Percentiles rank a stretch among this genome's conserved stretches.
Evolutionary conservation across 1,140 invertebrate genomes (phyloP).

Genomic region (Pseudomyrmex gracilis): DNA sequence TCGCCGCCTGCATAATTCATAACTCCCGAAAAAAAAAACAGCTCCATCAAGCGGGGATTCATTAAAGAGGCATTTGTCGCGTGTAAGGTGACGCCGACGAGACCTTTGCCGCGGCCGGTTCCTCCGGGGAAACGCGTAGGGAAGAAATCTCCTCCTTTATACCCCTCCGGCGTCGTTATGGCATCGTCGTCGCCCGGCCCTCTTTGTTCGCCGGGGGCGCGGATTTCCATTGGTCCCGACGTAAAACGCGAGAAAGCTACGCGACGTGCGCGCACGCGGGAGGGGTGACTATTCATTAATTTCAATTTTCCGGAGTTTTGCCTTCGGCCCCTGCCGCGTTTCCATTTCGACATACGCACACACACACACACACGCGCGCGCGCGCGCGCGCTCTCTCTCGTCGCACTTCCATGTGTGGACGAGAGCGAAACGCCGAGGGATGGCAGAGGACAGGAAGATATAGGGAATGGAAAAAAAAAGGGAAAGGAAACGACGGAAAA

Average conservation of each 20-base stretch:
- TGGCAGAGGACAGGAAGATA: too few species aligned
- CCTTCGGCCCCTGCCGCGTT: slow-evolving; percentile 66
- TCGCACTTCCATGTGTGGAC: neutral
- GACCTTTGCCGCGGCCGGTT: slow-evolving; percentile 26
- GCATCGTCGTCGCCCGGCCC: slow-evolving; percentile 61
- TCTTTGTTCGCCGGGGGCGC: slow-evolving; percentile 72
- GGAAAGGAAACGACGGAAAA: slow-evolving; percentile 51
- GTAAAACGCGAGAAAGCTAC: slow-evolving; percentile 52
- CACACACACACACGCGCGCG: slow-evolving; percentile 43
- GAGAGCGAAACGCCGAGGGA: neutral
- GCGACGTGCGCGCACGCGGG: slow-evolving; percentile 12
- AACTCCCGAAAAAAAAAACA: slow-evolving; percentile 15
- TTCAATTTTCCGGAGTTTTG: slow-evolving; percentile 84
- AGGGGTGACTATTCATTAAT: slow-evolving; percentile 83
- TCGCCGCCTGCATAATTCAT: slow-evolving; percentile 64
- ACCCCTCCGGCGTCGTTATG: slow-evolving; percentile 2
- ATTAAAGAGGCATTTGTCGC: slow-evolving; percentile 73
- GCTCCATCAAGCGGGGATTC: slow-evolving; percentile 51
- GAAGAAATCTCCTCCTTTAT: slow-evolving; percentile 26
- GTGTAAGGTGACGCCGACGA: slow-evolving; percentile 61
- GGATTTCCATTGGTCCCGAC: slow-evolving; percentile 75
- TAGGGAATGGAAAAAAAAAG: slow-evolving; percentile 13
- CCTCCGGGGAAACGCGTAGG: slow-evolving; percentile 42
- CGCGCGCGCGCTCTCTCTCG: neutral
- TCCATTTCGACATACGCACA: slow-evolving; percentile 63